phyloP scores from a whole-genome alignment of 1,140 invertebrate species.

The silkworm (Bombyx mori) region DNA sequence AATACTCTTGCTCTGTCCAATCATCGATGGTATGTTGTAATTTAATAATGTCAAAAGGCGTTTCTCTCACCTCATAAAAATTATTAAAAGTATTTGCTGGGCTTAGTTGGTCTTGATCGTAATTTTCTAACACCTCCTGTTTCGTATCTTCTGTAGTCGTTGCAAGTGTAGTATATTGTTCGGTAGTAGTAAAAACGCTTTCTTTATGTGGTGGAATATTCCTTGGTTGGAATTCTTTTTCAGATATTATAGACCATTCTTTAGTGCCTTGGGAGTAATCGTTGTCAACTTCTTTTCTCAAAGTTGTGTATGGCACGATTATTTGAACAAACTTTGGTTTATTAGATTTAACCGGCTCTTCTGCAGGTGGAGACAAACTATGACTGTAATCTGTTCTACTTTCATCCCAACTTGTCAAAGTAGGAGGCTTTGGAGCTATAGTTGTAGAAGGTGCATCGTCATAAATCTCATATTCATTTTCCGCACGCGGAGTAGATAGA shows the following conservation, averaged over 20 bases:
- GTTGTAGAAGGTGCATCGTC: slow-evolving; percentile 46
- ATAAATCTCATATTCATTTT: slow-evolving; percentile 57
- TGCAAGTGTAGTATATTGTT: slow-evolving; percentile 33
- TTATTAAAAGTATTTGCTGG: slow-evolving; percentile 42
- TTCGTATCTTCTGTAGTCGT: slow-evolving; percentile 40
- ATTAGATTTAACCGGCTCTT: slow-evolving; percentile 18
- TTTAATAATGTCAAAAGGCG: slow-evolving; percentile 78
- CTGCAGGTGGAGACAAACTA: slow-evolving; percentile 31
- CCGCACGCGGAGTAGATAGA: slow-evolving; percentile 28
- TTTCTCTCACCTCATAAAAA: slow-evolving; percentile 62
- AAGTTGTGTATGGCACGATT: slow-evolving; percentile 83
- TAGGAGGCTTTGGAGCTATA: slow-evolving; percentile 20
- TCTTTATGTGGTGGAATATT: slow-evolving; percentile 63
- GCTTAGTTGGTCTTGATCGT: slow-evolving; percentile 33
- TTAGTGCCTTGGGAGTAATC: slow-evolving; percentile 30
- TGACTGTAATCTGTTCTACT: slow-evolving; percentile 38
- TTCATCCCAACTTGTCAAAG: slow-evolving; percentile 32
- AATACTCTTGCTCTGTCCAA: slow-evolving; percentile 86
- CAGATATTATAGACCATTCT: slow-evolving; percentile 40
- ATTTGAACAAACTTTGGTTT: slow-evolving; percentile 78
- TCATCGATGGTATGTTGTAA: slow-evolving; percentile 87
- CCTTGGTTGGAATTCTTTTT: slow-evolving; percentile 55
- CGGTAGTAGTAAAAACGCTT: slow-evolving; percentile 23
- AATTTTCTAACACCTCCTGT: slow-evolving; percentile 30
- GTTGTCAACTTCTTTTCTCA: slow-evolving; percentile 66